phyloP scores from a whole-genome alignment of 2,113 vertebrate genomes.

The Zapornia atra region DNA sequence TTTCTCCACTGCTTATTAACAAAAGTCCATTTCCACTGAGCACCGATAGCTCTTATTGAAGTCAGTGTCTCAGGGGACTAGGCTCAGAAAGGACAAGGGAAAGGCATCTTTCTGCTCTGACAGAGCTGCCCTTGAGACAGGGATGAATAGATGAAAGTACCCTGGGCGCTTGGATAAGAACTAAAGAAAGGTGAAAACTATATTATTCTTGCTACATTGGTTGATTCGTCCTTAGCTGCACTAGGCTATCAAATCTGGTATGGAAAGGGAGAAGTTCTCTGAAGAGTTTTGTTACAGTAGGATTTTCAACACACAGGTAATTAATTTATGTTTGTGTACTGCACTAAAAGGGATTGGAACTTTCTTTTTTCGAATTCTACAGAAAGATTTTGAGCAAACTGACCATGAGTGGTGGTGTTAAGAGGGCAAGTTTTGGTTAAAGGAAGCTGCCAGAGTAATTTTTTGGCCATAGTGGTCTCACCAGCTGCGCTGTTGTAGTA shows the following conservation, averaged over 20 bases:
- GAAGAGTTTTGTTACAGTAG: neutral
- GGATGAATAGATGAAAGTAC: neutral
- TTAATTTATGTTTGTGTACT: neutral
- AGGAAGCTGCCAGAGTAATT: neutral
- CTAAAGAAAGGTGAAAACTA: neutral
- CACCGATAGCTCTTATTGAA: neutral
- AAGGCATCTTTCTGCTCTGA: neutral
- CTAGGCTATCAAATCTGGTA: neutral
- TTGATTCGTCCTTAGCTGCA: neutral
- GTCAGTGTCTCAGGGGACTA: neutral
- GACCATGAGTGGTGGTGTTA: neutral
- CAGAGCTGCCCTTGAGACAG: neutral
- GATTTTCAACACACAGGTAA: neutral
- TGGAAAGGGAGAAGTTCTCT: neutral
- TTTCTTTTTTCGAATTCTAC: neutral
- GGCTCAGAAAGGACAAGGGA: neutral
- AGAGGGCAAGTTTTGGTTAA: neutral
- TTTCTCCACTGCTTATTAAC: constrained; percentile 23
- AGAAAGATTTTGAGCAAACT: neutral
- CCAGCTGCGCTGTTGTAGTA: neutral
- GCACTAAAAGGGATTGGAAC: neutral
- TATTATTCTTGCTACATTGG: neutral
- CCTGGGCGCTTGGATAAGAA: neutral
- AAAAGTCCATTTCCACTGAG: neutral
- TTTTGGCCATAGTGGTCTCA: fast-evolving